Evolutionary conservation across 2,797 vertebrate species (phyloP).

Genomic region (Enteromius argenteus): DNA sequence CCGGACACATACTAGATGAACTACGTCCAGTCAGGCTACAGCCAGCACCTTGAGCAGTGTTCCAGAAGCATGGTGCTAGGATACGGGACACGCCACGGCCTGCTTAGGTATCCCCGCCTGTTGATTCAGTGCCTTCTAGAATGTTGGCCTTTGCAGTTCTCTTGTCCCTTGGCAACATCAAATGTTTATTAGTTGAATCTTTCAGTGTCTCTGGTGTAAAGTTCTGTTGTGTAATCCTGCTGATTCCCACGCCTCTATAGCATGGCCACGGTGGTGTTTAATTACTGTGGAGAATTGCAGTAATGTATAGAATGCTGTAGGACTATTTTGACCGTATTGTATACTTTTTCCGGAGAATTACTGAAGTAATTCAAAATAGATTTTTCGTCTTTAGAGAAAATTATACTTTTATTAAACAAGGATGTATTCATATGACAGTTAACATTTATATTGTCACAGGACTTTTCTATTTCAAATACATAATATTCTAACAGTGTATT

Average conservation of each 20-base stretch:
- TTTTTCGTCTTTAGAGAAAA: background rate
- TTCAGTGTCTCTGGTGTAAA: conserved; percentile 10
- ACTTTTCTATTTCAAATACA: background rate
- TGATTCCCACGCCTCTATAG: conserved; percentile 32
- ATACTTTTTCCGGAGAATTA: background rate
- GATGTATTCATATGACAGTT: background rate
- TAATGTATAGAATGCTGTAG: background rate
- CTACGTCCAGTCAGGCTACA: conserved; percentile 32
- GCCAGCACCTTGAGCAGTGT: conserved; percentile 32
- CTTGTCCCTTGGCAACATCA: conserved; percentile 38
- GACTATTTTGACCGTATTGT: background rate
- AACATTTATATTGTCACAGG: background rate
- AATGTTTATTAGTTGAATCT: conserved; percentile 42
- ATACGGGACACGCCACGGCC: conserved; percentile 35
- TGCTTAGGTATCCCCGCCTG: conserved; percentile 34
- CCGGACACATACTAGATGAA: background rate
- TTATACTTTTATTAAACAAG: background rate
- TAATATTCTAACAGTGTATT: background rate
- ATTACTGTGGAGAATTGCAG: conserved; percentile 13
- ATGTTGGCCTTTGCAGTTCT: conserved; percentile 27
- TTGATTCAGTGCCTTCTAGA: conserved; percentile 45
- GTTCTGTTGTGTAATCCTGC: conserved; percentile 3
- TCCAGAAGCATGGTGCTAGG: conserved; percentile 46
- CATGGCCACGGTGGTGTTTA: background rate
- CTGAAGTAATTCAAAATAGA: background rate